Evolutionary conservation across 2,888 invertebrate genomes (phyloP).

Genomic region (Chouioia cunea): DNA sequence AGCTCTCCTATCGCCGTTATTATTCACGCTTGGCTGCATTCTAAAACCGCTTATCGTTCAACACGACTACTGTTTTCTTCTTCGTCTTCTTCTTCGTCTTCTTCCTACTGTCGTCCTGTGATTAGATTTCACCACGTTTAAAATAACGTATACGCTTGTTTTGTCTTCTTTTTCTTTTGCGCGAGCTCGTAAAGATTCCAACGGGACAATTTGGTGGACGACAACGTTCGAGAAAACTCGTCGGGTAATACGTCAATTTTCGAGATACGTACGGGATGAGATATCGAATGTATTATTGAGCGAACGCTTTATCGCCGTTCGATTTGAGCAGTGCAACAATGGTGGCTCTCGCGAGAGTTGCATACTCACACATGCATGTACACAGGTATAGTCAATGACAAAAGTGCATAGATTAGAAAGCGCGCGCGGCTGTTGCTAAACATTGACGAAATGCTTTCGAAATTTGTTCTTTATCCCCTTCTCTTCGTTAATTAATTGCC

Average conservation of each 20-base stretch:
- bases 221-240: no score
- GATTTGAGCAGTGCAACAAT: no score
- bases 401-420: constrained; percentile 47
- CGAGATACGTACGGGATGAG: no score
- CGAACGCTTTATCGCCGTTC: no score
- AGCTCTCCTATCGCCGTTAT: no score
- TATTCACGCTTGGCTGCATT: no score
- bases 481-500: constrained; percentile 32
- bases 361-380: constrained; percentile 2
- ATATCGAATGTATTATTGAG: no score
- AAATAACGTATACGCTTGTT: no score
- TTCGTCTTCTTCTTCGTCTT: background rate
- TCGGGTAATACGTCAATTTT: no score
- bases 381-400: constrained; percentile 22
- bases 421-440: constrained; percentile 26
- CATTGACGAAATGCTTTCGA: constrained; percentile 44
- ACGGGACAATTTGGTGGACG: background rate
- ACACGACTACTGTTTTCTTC: background rate
- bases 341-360: background rate
- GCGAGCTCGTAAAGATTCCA: background rate
- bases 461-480: constrained; percentile 20
- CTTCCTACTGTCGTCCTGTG: background rate
- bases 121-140: no score
- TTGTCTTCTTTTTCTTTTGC: background rate
- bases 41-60: background rate